phyloP scores from a whole-genome alignment of 92 coral and sea anemone genomes.

The Porites evermanni region DNA sequence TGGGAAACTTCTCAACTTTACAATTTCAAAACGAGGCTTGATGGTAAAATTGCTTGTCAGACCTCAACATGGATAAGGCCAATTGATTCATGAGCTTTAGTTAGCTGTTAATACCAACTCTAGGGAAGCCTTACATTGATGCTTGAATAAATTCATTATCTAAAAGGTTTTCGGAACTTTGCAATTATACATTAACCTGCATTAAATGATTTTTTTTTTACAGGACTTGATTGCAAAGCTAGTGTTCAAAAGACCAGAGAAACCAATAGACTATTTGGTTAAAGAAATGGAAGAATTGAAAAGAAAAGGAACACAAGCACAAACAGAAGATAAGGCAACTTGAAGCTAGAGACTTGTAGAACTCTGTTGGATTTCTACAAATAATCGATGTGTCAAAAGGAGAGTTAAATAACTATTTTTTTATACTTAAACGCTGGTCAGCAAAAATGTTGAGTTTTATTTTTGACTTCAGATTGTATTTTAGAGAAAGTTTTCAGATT shows the following conservation, averaged over 20 bases:
- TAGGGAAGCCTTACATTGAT: too few species aligned
- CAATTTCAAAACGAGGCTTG: too few species aligned
- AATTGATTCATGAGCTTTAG: too few species aligned
- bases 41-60: too few species aligned
- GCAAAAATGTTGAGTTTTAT: neutral
- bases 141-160: too few species aligned
- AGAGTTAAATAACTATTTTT: neutral
- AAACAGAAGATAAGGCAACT: neutral
- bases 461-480: too few species aligned
- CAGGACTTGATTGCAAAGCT: conserved; percentile 74
- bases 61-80: too few species aligned
- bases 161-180: too few species aligned
- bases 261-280: conserved; percentile 64
- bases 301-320: conserved; percentile 6
- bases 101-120: too few species aligned
- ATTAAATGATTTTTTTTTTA: neutral
- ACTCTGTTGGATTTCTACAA: conserved; percentile 3
- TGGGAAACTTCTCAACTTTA: too few species aligned
- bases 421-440: too few species aligned
- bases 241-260: conserved; percentile 69
- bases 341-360: neutral
- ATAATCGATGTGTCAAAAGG: neutral
- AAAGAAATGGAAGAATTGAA: conserved; percentile 72
- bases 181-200: neutral
- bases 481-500: neutral